Evolutionary conservation across 2,797 vertebrate species (phyloP), one percentile per base, ranked within the genome.

Genomic region (Merluccius polli): DNA sequence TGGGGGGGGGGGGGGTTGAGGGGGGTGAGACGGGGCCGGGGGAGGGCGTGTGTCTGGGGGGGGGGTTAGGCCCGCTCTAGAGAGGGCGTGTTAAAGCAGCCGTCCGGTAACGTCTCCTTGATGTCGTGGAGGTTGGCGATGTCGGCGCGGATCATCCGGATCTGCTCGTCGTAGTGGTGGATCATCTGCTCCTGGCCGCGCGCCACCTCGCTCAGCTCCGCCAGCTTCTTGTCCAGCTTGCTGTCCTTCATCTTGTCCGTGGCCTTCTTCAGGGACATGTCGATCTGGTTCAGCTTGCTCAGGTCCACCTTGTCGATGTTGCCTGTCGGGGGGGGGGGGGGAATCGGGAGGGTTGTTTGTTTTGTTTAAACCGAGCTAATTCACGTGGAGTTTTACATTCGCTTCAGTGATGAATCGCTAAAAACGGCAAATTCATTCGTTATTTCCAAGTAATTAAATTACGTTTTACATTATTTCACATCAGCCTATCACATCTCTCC

Each of bases 71-170:
- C 95, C 84, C 91, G 95, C 90, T 99, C 98, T 72, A 99, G 94
- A 81, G 96, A 95, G 15, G 96, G 95, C 81, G 96, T 98, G 92
- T 99, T 99, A 89, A 97, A 99, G 92, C 98, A 99, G 89, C 97
- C 98, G 0, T 94, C 91, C 0, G 98, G 98, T 87, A 99, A 91
- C 70, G 97, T 97, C 82, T 95, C 96, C 93, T 94, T 96, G 94
- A 99, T 99, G 91, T 99, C 97, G 18, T 97, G 95, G 75, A 99
- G 94, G 92, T 99, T 99, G 85, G 65, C 87, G 85, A 99, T 98
- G 93, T 99, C 98, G 63, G 92, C 94, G 75, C 93, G 88, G 86
- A 99, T 99, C 90, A 97, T 95, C 4, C 89, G 90, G 78, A 99
- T 99, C 88, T 99, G 97, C 72, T 89, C 93, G 85, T 98, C 95